phyloP scores from a whole-genome alignment of 2,113 vertebrate genomes.

The Petromus typicus region DNA sequence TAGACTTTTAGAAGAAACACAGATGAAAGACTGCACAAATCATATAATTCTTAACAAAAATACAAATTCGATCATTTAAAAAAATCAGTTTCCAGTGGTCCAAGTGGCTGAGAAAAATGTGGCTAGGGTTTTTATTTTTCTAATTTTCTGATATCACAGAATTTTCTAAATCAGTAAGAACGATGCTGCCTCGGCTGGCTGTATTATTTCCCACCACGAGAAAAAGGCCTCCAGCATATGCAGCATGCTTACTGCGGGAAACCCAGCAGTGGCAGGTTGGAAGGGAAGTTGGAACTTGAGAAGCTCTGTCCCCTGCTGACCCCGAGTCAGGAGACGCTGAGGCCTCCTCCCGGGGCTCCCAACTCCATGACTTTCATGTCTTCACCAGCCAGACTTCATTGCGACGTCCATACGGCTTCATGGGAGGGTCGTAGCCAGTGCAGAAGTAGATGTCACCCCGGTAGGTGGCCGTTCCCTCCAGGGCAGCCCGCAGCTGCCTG shows the following conservation, averaged over 20 bases:
- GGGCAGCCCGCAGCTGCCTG: constrained; percentile 88
- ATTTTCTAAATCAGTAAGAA: constrained; percentile 48
- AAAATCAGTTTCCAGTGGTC: constrained; percentile 20
- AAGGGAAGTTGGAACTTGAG: not conserved
- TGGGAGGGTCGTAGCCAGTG: constrained; percentile 92
- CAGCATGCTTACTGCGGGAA: not conserved
- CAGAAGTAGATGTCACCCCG: constrained; percentile 92
- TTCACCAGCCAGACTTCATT: constrained; percentile 97
- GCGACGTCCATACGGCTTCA: constrained; percentile 93
- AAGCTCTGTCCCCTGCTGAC: not conserved
- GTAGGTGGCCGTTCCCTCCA: constrained; percentile 91
- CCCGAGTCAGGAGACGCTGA: not conserved
- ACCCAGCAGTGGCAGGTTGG: not conserved
- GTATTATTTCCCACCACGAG: not conserved
- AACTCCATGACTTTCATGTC: constrained; percentile 70
- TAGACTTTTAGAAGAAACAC: constrained; percentile 36
- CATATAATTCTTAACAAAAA: constrained; percentile 32
- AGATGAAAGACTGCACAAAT: not conserved
- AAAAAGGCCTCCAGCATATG: not conserved
- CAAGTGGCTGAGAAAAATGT: constrained; percentile 5
- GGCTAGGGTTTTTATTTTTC: not conserved
- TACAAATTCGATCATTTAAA: not conserved
- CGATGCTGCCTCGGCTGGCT: not conserved
- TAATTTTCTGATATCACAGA: not conserved
- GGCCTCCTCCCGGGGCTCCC: not conserved